Evolutionary conservation across 2,113 vertebrate species (phyloP), one percentile per base, ranked within the genome.

Genomic region (Crypturellus undulatus): DNA sequence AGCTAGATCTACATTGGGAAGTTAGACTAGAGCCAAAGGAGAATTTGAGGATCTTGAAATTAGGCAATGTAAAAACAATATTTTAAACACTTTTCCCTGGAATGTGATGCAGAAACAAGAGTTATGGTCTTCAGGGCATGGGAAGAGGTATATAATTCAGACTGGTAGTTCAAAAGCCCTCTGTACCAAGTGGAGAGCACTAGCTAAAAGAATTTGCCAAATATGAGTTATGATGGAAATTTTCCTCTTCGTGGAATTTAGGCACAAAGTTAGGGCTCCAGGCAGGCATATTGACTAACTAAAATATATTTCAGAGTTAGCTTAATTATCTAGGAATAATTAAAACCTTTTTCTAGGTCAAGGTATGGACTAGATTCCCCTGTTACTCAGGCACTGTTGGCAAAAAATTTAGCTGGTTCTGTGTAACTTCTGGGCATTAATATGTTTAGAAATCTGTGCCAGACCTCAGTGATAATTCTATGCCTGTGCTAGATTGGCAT

Each of bases 291-390:
- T 0, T 77, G 36, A 60, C 51, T 67, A 83, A 75, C 3, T 5
- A 88, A 92, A 86, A 64, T 43, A 80, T 13, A 28, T 15, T 92
- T 95, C 78, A 78, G 19, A 79, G n/a, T 73, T 86, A 70, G 13
- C 34, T 92, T 88, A 78, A 82, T 93, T 94, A 54, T 45, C 13
- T 52, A 76, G 64, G 77, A 84, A 92, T 87, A 89, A 89, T 89
- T 87, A 87, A 87, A 19, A 26, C 6, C 13, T 59, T 45, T 67
- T 83, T 90, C 51, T 90, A 90, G 68, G 34, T 71, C 42, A 47
- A 34, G 34, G 56, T 83, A 68, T 38, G 60, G 88, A 26, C 45
- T 32, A 21, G 21, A 59, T 88, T 92, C 68, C 62, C 76, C 40
- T 45, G 40, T 45, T 51, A 9, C 4, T 84, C 68, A 88, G 56